Evolutionary conservation across 2,888 invertebrate species (phyloP), one percentile per base, ranked within the genome.

Genomic region (Micoletzkya japonica): DNA sequence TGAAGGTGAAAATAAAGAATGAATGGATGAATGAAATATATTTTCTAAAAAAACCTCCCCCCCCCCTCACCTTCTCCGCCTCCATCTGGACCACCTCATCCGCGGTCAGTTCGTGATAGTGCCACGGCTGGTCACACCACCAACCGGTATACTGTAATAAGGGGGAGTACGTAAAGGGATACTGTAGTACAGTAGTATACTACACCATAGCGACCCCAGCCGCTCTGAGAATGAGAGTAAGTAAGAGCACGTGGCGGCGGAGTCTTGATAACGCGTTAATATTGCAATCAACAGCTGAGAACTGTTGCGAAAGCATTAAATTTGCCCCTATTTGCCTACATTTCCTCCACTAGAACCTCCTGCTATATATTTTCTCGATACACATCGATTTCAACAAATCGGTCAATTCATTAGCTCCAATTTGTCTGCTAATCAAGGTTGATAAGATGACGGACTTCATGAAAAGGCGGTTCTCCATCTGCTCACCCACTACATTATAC

Each of bases 61-160:
- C 34, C 34, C 6, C 2, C 39, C 4, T 17, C n/a, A 39, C 34
- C 32, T 39, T 60, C n/a, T 37, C 63, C 49, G 30, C 64, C 24
- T 34, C 26, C 14, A 28, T 20, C 26, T 44, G 24, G 6, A 66
- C 34, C 30, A 54, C 37, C 37, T 36, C 4, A 20, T 34, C 44
- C 14, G 57, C 57, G 24, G 26, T 50, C 30, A 68, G 57, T 14
- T 57, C 57, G 34, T 44, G 58, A 49, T 68, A 68, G 68, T 68
- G 68, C 30, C 10, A 58, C 26, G 52, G 52, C 49, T 68, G 57
- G 68, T 68, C 44, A 26, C 68, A 68, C 44, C 56, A 39, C 68
- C 68, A 68, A 26, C 68, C 68, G 44, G 68, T 68, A 44, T 68
- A 68, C 68, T 68, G 68, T 49, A 68, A 44, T 1, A 36, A 26